Percentiles rank a stretch among this genome's conserved stretches.
phyloP scores from a whole-genome alignment of 2,113 vertebrate genomes.

The Cariama cristata region DNA sequence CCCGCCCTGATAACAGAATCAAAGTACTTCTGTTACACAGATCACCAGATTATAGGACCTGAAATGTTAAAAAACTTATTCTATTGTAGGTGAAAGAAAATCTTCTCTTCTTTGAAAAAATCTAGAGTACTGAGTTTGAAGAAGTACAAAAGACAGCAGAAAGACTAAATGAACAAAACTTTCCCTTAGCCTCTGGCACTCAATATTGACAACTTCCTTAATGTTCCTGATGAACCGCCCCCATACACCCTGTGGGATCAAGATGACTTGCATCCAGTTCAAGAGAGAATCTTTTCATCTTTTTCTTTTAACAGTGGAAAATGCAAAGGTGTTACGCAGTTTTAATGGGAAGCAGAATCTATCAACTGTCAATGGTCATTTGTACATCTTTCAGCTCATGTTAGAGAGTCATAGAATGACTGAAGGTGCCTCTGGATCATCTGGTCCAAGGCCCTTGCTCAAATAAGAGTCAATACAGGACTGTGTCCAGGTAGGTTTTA shows the following conservation, averaged over 20 bases:
- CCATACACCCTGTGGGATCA: rapidly evolving
- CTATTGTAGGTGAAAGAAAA: neutral
- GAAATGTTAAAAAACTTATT: neutral
- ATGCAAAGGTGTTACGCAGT: neutral
- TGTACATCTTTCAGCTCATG: neutral
- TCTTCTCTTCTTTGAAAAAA: neutral
- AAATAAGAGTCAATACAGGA: neutral
- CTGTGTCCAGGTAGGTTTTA: neutral
- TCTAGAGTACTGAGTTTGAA: neutral
- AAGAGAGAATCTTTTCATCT: neutral
- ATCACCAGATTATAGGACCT: neutral
- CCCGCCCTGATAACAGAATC: neutral
- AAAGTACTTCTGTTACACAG: neutral
- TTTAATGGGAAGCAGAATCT: neutral
- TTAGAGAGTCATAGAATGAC: neutral
- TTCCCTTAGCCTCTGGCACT: neutral
- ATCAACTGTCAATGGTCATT: neutral
- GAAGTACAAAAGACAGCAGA: neutral
- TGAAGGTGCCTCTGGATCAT: neutral
- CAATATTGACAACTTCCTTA: neutral
- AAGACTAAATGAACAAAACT: neutral
- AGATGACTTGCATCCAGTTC: neutral
- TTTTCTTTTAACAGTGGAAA: neutral
- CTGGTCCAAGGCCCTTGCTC: rapidly evolving
- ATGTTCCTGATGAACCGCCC: neutral